Evolutionary conservation across 2,888 invertebrate species (phyloP).

Genomic region (Callinectes sapidus): DNA sequence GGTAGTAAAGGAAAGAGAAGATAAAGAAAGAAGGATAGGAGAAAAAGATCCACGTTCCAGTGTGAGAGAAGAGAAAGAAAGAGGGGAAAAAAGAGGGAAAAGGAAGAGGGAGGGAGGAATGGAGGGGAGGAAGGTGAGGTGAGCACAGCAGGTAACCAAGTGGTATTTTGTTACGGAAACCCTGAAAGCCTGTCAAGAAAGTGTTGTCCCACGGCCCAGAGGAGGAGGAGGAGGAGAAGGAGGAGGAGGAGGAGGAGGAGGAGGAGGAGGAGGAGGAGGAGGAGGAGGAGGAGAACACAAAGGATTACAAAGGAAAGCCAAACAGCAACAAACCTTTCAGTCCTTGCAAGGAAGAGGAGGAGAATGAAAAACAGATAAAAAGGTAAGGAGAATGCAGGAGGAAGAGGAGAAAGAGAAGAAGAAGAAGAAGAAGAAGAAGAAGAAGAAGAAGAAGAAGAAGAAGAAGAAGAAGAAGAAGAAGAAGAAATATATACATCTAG

Average conservation of each 20-base stretch:
- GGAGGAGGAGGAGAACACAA: not conserved
- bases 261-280: not conserved
- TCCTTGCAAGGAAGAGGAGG: not conserved
- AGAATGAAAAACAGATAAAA: not conserved
- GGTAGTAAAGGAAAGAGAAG: not conserved
- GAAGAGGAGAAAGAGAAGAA: not conserved
- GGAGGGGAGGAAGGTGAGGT: constrained; percentile 24
- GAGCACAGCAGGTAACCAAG: constrained; percentile 12
- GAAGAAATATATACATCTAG: not conserved
- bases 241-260: not conserved
- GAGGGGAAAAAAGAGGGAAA: not conserved
- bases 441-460: too few species aligned
- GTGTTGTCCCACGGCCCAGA: constrained; percentile 30
- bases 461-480: too few species aligned
- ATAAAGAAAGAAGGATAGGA: not conserved
- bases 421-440: not conserved
- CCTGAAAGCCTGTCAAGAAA: constrained; percentile 40
- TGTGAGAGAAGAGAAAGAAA: not conserved
- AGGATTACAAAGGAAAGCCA: not conserved
- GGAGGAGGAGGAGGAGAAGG: constrained; percentile 20
- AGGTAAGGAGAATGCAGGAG: not conserved
- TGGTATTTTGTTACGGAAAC: constrained; percentile 44
- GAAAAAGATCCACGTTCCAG: not conserved
- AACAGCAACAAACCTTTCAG: not conserved
- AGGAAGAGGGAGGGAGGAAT: not conserved